These are phyloP conservation scores for Phymorhynchus buccinoides DNA, from an alignment of 1,140 invertebrate species.

Conservation along the genomic window DNA sequence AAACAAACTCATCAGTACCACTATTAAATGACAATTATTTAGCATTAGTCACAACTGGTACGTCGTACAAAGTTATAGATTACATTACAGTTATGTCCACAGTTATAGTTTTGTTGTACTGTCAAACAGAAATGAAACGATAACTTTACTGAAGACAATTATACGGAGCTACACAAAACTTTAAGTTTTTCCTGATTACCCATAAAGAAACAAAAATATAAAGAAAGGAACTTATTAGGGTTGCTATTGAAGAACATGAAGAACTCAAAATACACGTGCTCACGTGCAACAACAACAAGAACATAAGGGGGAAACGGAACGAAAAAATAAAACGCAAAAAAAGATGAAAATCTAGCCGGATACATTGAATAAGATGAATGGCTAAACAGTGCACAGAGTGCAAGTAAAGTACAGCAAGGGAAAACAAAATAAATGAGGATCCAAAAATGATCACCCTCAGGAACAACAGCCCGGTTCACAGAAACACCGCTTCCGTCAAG, in stretches of 20 bases:
- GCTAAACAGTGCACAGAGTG: constrained; percentile 15
- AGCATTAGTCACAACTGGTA: neutral
- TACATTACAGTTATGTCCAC: neutral
- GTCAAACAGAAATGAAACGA: neutral
- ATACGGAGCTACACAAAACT: neutral
- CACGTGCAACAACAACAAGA: neutral
- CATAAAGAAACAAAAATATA: neutral
- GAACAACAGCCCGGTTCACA: neutral
- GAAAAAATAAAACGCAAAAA: neutral
- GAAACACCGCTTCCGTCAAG: neutral
- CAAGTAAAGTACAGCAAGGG: neutral
- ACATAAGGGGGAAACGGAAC: neutral
- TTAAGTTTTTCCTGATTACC: neutral
- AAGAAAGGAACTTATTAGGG: neutral
- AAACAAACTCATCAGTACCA: neutral
- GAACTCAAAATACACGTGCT: neutral
- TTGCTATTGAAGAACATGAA: neutral
- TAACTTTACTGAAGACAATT: neutral
- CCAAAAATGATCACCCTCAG: constrained; percentile 18
- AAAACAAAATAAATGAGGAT: neutral
- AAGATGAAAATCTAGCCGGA: constrained; percentile 10
- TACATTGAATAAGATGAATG: neutral
- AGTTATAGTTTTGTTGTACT: too few species aligned
- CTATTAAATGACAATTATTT: neutral
- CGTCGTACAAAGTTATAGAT: too few species aligned